phyloP scores from a whole-genome alignment of 2,888 invertebrate genomes.

The Lacanobia wlatinum region DNA sequence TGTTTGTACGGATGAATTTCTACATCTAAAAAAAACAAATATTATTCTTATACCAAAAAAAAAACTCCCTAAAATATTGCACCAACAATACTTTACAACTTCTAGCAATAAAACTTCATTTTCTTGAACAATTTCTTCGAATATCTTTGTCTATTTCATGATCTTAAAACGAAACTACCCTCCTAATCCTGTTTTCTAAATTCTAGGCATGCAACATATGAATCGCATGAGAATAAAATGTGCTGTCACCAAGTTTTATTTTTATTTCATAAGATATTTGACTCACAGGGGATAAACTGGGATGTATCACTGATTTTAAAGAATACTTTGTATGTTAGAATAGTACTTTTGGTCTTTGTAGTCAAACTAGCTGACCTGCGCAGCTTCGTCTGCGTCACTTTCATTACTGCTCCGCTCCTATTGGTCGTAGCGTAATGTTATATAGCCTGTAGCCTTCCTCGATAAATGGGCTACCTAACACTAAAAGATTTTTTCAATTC shows the following conservation, averaged over 20 bases:
- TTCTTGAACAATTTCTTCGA: neutral
- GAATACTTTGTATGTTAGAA: neutral
- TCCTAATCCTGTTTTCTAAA: constrained; percentile 47
- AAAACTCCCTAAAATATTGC: constrained; percentile 9
- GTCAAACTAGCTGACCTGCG: no score
- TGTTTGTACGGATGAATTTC: no score
- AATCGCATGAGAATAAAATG: constrained; percentile 17
- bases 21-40: no score
- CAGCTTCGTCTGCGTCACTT: no score
- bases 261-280: constrained; percentile 2
- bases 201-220: constrained; percentile 26
- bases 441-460: no score
- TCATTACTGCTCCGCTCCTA: no score
- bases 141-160: constrained; percentile 12
- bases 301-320: neutral
- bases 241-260: constrained; percentile 11
- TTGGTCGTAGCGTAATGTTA: no score
- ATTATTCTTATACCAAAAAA: neutral
- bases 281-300: neutral
- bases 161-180: constrained; percentile 11
- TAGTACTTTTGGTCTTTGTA: no score
- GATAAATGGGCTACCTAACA: no score
- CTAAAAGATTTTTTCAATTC: no score
- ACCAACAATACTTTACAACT: constrained; percentile 10
- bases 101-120: constrained; percentile 7